Evolutionary conservation across 2,888 invertebrate species (phyloP).

Genomic region (Dryococelus australis): DNA sequence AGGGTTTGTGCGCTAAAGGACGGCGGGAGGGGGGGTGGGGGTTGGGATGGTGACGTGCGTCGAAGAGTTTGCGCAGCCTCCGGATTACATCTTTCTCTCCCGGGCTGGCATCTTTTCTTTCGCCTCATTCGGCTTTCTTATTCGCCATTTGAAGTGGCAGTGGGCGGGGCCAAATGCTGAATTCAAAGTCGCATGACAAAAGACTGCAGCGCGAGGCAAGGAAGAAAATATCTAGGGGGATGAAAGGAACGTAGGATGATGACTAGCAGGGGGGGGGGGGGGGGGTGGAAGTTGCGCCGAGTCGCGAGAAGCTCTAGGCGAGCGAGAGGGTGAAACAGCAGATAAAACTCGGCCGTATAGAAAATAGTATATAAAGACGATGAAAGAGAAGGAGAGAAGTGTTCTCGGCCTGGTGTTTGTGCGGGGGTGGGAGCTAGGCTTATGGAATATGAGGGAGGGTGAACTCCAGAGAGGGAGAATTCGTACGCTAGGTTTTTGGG

Average conservation of each 20-base stretch:
- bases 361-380: conserved; percentile 16
- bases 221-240: conserved; percentile 26
- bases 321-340: neutral
- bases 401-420: neutral
- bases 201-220: conserved; percentile 11
- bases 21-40: neutral
- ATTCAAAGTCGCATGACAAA: conserved; percentile 29
- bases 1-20: too few species aligned
- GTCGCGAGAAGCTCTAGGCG: neutral
- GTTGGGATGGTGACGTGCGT: neutral
- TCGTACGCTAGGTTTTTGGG: neutral
- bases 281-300: neutral
- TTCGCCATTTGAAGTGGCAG: conserved; percentile 21
- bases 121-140: conserved; percentile 26
- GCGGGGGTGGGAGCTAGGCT: neutral
- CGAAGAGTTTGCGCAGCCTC: conserved; percentile 16
- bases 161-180: conserved; percentile 25
- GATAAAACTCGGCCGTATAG: neutral
- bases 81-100: conserved; percentile 10
- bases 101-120: conserved; percentile 4
- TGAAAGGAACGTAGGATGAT: neutral
- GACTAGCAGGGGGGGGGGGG: neutral
- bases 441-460: conserved; percentile 25
- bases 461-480: neutral
- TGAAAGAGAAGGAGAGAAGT: neutral